Evolutionary conservation across 1,140 invertebrate genomes (phyloP).

Genomic region (Zaprionus africanus): DNA sequence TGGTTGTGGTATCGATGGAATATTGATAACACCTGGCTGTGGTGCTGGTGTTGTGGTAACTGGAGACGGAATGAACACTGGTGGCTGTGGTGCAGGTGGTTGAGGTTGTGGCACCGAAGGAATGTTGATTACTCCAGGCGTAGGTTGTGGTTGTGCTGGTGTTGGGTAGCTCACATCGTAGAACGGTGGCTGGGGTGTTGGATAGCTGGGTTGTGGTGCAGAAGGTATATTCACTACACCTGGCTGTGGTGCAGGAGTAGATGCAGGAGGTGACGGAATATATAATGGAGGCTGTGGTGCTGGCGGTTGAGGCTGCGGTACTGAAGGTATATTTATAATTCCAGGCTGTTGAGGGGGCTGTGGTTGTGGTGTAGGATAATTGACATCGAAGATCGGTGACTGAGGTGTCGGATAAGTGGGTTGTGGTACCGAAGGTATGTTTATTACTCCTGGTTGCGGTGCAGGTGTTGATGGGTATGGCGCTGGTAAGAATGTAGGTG

Average conservation of each 20-base stretch:
- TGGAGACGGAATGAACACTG: conserved; percentile 39
- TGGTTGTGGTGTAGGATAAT: conserved; percentile 27
- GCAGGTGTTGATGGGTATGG: conserved; percentile 2
- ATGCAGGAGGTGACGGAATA: conserved; percentile 6
- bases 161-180: conserved; percentile 19
- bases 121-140: conserved; percentile 40
- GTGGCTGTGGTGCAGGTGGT: conserved; percentile 28
- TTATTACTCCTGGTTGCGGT: conserved; percentile 37
- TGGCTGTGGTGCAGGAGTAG: conserved; percentile 17
- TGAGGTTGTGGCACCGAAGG: conserved; percentile 21
- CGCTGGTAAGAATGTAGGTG: conserved; percentile 1
- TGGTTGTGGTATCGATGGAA: conserved; percentile 37
- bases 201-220: conserved; percentile 29
- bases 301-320: conserved; percentile 40
- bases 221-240: conserved; percentile 55
- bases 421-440: conserved; percentile 49
- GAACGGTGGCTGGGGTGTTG: conserved; percentile 28
- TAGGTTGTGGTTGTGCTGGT: conserved; percentile 14
- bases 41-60: conserved; percentile 15
- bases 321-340: conserved; percentile 54
- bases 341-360: conserved; percentile 21
- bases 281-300: conserved; percentile 16
- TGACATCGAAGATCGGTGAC: not conserved
- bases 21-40: conserved; percentile 46
- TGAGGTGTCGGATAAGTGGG: conserved; percentile 23